These are phyloP conservation scores for Pemphigus obesinymphae DNA, from an alignment of 1,140 invertebrate species.

Conservation along the genomic window DNA sequence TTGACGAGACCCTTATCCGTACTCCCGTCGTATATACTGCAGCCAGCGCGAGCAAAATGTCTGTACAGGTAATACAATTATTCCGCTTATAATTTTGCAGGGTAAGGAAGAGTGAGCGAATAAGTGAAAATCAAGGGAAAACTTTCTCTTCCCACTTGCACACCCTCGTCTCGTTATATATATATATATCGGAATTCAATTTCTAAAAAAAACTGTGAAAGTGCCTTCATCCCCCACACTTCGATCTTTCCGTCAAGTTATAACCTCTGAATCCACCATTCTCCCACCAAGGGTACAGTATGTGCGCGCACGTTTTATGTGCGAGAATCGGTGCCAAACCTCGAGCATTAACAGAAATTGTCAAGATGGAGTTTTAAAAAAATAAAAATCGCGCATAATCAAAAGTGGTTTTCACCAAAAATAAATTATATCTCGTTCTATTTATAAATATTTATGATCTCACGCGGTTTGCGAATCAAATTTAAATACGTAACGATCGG, in stretches of 20 bases:
- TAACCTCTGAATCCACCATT: neutral
- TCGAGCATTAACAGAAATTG: slow-evolving; percentile 4
- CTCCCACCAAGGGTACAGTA: neutral
- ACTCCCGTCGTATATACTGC: neutral
- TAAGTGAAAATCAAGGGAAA: neutral
- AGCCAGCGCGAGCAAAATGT: neutral
- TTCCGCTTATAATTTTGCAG: neutral
- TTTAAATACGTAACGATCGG: slow-evolving; percentile 9
- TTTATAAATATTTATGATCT: neutral
- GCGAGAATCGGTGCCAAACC: neutral
- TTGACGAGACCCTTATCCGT: neutral
- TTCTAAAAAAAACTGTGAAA: slow-evolving; percentile 12
- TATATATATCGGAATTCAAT: slow-evolving; percentile 26
- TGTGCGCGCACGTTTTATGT: neutral
- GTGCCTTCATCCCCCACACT: neutral
- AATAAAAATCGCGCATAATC: neutral
- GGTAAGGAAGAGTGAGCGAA: neutral
- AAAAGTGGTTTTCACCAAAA: neutral
- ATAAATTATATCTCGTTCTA: neutral
- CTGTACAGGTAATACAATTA: neutral
- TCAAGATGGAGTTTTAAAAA: neutral
- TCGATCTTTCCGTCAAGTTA: too few species aligned
- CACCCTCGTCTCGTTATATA: neutral
- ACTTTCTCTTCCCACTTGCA: neutral
- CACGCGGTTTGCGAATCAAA: neutral